These are phyloP conservation scores for Lepidocolaptes lacrymiger DNA, from an alignment of 2,797 vertebrate species.

Conservation along the genomic window DNA sequence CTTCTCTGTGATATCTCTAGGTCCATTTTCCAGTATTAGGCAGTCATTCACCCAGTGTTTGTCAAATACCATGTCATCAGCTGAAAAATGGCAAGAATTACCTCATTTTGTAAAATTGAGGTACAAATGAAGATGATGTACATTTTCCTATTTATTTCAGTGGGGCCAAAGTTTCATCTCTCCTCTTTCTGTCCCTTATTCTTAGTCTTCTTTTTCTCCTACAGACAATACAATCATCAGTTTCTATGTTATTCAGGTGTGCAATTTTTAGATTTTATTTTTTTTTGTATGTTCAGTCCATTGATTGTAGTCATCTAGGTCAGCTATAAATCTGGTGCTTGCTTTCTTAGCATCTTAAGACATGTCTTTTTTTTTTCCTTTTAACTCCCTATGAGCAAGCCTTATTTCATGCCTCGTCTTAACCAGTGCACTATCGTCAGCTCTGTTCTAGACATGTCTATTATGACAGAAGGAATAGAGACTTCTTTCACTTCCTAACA, in stretches of 20 bases:
- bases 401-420: background rate
- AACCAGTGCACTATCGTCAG: background rate
- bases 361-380: background rate
- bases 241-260: background rate
- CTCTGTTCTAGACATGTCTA: conserved; percentile 43
- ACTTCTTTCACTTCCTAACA: conserved; percentile 39
- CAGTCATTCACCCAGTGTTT: background rate
- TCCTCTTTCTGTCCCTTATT: background rate
- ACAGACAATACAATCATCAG: background rate
- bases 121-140: background rate
- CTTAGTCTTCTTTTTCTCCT: background rate
- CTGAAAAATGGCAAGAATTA: background rate
- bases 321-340: conserved; percentile 1
- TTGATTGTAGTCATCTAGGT: conserved; percentile 15
- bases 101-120: background rate
- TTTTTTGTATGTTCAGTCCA: background rate
- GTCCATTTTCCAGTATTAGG: background rate
- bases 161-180: background rate
- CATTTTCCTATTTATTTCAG: background rate
- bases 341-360: background rate
- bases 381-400: background rate
- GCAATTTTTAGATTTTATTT: background rate
- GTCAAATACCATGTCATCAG: background rate
- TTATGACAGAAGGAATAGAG: conserved; percentile 57
- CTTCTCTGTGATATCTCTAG: background rate